Base-by-base conservation (phyloP, 2,113 vertebrate genomes). In the Podarcis muralis region DNA sequence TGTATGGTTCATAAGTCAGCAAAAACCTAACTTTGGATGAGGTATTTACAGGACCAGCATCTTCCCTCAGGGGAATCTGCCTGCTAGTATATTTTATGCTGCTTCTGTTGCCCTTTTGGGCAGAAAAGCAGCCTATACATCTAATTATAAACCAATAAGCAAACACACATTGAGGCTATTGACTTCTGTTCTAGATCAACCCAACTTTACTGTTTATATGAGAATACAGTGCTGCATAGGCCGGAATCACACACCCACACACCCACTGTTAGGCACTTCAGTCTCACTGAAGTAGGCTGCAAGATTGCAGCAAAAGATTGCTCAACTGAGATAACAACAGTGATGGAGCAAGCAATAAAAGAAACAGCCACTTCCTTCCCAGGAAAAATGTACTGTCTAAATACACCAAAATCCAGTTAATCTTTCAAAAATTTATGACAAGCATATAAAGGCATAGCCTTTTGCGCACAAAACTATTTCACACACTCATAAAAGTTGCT, bases 391-490 rank as follows among this genome's bases (percentile, higher is more conserved):
- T 65, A 81, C 82, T 30, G 0, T 43, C 85, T 90, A 88, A n/a
- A 77, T 2, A 87, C 83, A 37, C 22, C 30, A 66, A 66, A 84
- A 59, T 0, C 59, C 15, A 86, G 12, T 86, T 93, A 92, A 90
- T 84, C 62, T 85, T 92, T 91, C 91, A 91, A 85, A 88, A 87
- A 20, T 5, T 11, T 16, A 71, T 74, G 94, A 90, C 15, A 72
- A 62, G 90, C 86, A 32, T 87, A 69, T 25, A 30, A 37, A 69
- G 5, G 0, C 0, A 81, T 15, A 27, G 79, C 84, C 48, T 43
- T 79, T 72, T 86, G 76, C 37, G 72, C 53, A 80, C 15, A 66
- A 83, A 83, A 43, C 15, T 5, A 84, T 90, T 75, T 85, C 66
- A 13, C 89, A 89, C 87, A 0, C 6, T 82, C 69, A 81, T 43